Conservation (phyloP, 2,113 vertebrate species). For the Ophthalmolycus amberensis region DNA sequence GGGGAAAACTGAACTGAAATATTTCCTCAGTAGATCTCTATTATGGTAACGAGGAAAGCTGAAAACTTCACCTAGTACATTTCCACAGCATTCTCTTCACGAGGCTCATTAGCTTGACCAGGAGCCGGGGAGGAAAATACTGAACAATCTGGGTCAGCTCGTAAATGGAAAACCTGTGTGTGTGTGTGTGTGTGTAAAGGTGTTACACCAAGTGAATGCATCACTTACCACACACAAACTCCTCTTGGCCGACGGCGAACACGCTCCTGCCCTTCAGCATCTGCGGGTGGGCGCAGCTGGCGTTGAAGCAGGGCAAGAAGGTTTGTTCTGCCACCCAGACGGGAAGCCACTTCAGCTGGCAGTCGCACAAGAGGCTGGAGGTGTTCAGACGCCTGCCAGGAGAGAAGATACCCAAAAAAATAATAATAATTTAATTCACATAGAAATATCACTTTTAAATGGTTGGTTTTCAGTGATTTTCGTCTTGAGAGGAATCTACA, state of each 20-base stretch:
- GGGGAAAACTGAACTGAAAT: not conserved
- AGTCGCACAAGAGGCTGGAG: conserved; percentile 96
- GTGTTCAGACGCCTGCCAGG: conserved; percentile 91
- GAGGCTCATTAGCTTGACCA: conserved; percentile 33
- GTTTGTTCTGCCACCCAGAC: conserved; percentile 93
- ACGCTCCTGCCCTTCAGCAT: conserved; percentile 92
- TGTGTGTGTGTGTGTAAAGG: conserved; percentile 27
- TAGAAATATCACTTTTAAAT: not conserved
- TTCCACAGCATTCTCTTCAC: conserved; percentile 47
- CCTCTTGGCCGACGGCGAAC: conserved; percentile 90
- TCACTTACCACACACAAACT: conserved; percentile 96
- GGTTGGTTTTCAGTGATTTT: not conserved
- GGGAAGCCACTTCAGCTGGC: conserved; percentile 97
- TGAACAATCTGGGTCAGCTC: conserved; percentile 54
- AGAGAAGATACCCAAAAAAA: conserved; percentile 18
- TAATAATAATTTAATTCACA: not conserved
- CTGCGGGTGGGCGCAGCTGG: conserved; percentile 96
- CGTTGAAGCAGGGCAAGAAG: conserved; percentile 90
- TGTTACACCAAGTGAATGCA: conserved; percentile 40
- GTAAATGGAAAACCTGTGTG: conserved; percentile 57
- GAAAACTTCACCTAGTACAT: conserved; percentile 25
- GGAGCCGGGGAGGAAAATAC: conserved; percentile 38
- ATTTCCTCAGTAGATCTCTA: not conserved
- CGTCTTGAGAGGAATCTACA: not conserved
- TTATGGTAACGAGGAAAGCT: conserved; percentile 2